These are phyloP conservation scores for Cynocephalus volans DNA, from an alignment of 2,113 vertebrate genomes.

Conservation along the genomic window DNA sequence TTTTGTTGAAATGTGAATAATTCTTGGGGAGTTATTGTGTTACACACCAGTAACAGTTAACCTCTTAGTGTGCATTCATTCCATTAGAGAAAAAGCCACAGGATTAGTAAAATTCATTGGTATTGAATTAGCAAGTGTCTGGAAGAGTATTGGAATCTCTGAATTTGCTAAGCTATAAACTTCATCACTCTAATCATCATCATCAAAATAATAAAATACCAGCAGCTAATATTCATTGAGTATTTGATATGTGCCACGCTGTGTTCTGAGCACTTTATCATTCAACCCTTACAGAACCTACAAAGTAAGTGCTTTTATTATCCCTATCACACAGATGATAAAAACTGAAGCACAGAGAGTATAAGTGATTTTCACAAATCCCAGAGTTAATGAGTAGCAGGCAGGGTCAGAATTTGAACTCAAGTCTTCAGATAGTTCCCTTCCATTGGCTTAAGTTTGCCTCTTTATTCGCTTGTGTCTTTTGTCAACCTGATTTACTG, in stretches of 20 bases:
- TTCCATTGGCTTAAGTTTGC: constrained; percentile 31
- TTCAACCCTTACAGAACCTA: not conserved
- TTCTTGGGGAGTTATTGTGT: not conserved
- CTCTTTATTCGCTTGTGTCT: constrained; percentile 78
- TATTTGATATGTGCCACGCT: not conserved
- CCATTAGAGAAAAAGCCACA: not conserved
- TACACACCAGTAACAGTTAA: not conserved
- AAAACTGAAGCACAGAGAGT: not conserved
- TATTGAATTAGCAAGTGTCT: not conserved
- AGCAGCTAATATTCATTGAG: not conserved
- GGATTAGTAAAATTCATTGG: not conserved
- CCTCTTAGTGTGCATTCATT: not conserved
- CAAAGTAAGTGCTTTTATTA: not conserved
- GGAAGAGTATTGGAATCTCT: not conserved
- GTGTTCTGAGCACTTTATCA: not conserved
- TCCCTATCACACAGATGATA: not conserved
- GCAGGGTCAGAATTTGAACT: not conserved
- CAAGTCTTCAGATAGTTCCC: not conserved
- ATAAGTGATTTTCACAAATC: not conserved
- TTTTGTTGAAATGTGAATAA: constrained; percentile 38
- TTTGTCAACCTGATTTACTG: constrained; percentile 82
- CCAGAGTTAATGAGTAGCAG: not conserved
- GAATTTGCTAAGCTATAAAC: not conserved
- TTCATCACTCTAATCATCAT: not conserved
- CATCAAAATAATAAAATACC: not conserved